phyloP scores from a whole-genome alignment of 2,113 vertebrate species.

The Leiothrix lutea region DNA sequence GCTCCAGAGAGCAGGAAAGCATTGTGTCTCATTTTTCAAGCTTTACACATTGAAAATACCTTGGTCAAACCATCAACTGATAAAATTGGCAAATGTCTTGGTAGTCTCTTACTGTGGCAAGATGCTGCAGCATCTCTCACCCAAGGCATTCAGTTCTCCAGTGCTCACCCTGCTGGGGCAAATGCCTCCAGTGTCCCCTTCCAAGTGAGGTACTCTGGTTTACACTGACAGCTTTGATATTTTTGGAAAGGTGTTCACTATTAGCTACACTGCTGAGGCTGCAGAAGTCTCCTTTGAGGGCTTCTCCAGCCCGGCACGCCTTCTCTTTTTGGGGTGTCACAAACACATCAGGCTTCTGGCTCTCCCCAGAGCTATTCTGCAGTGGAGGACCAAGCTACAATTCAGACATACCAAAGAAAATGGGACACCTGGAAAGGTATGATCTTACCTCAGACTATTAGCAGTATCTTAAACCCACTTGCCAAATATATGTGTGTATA shows the following conservation, averaged over 20 bases:
- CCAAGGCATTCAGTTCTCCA: neutral
- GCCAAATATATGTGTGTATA: neutral
- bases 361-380: neutral
- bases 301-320: fast-evolving
- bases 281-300: neutral
- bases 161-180: neutral
- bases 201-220: conserved; percentile 19
- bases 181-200: neutral
- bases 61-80: neutral
- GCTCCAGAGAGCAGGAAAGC: neutral
- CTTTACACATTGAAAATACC: neutral
- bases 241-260: neutral
- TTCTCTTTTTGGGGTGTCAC: fast-evolving
- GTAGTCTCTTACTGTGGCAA: neutral
- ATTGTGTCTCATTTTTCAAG: neutral
- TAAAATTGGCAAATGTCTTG: neutral
- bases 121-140: neutral
- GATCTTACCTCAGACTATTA: neutral
- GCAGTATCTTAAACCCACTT: neutral
- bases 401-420: neutral
- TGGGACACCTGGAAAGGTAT: neutral
- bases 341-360: neutral
- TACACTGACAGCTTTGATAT: neutral
- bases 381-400: neutral
- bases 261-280: neutral